Conservation (phyloP, 2,888 invertebrate species). For the Tryphoninae sp. region DNA sequence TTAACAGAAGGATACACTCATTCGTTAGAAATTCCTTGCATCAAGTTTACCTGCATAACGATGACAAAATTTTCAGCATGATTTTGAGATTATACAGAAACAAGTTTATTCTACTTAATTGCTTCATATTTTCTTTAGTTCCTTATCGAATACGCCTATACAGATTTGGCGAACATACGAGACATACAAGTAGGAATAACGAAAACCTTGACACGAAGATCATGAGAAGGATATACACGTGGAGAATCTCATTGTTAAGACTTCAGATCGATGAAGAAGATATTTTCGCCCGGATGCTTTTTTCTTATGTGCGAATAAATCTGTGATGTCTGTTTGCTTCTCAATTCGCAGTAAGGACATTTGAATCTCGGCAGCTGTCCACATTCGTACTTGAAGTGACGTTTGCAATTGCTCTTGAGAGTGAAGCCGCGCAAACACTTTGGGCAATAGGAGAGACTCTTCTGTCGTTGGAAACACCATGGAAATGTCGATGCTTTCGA, state of each 20-base stretch:
- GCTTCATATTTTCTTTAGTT: background rate
- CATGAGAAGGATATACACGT: background rate
- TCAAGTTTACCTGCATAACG: background rate
- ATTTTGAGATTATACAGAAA: background rate
- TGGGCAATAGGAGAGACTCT: constrained; percentile 70
- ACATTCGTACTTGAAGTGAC: constrained; percentile 80
- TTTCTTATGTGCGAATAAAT: constrained; percentile 78
- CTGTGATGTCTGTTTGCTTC: constrained; percentile 79
- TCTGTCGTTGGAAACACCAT: constrained; percentile 52
- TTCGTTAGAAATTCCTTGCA: background rate
- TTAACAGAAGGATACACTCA: background rate
- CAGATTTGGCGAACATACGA: constrained; percentile 4
- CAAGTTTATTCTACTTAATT: background rate
- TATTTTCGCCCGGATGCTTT: constrained; percentile 74
- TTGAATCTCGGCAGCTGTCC: constrained; percentile 79
- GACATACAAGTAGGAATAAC: background rate
- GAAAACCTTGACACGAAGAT: background rate
- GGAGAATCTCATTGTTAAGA: constrained; percentile 44
- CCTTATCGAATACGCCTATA: background rate
- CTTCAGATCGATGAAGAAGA: constrained; percentile 75
- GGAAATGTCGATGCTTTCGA: constrained; percentile 30
- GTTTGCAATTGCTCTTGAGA: constrained; percentile 75
- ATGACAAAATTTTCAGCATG: background rate
- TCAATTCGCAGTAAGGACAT: constrained; percentile 79
- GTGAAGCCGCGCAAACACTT: constrained; percentile 75